These are phyloP conservation scores for Ifrita kowaldi DNA, from an alignment of 2,113 vertebrate genomes.

Conservation along the genomic window DNA sequence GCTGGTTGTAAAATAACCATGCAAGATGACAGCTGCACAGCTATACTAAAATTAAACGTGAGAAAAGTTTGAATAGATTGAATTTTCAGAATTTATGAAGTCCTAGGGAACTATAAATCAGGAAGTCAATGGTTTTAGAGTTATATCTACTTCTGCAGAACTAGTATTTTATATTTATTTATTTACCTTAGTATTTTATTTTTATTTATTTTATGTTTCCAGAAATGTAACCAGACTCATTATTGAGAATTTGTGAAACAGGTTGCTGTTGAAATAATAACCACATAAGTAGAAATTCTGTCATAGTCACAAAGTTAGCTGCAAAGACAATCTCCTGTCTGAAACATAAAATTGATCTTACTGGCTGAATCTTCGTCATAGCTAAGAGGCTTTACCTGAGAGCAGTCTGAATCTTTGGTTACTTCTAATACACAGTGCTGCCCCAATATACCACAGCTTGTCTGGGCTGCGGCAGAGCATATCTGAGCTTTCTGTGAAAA, in stretches of 20 bases:
- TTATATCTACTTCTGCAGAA: neutral
- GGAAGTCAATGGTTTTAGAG: neutral
- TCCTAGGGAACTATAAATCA: neutral
- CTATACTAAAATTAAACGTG: slow-evolving; percentile 26
- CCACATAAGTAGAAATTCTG: neutral
- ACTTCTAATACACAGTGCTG: neutral
- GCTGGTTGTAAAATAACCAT: slow-evolving; percentile 21
- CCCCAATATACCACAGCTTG: neutral
- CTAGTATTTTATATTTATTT: neutral
- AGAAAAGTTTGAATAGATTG: slow-evolving; percentile 11
- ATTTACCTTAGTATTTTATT: neutral
- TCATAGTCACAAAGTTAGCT: neutral
- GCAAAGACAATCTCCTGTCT: neutral
- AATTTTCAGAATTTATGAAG: neutral
- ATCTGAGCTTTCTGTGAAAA: neutral
- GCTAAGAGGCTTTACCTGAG: neutral
- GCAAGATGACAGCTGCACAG: slow-evolving; percentile 13
- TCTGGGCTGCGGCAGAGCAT: neutral
- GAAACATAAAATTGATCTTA: neutral
- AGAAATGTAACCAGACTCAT: neutral
- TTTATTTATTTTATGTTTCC: neutral
- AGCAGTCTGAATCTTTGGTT: neutral
- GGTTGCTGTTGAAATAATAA: neutral
- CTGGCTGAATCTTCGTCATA: neutral
- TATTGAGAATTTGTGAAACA: neutral